Evolutionary conservation across 1,140 invertebrate species (phyloP).

Genomic region (Macrostomum lignano): DNA sequence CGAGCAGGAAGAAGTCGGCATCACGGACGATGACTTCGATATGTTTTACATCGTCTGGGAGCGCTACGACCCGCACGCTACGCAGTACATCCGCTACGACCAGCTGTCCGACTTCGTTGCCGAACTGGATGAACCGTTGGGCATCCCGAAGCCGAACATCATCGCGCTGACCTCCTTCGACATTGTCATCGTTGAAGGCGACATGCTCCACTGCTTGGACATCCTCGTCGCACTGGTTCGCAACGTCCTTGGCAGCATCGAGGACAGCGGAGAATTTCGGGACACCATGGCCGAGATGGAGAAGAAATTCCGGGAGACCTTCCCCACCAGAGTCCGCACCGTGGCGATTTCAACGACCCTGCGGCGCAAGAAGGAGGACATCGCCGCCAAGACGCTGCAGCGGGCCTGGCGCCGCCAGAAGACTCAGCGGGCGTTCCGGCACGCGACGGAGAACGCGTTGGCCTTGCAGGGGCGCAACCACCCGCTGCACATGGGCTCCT

Average conservation of each 20-base stretch:
- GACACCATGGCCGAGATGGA: too few species aligned
- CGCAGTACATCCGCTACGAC: slow-evolving; percentile 70
- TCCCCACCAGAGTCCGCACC: slow-evolving; percentile 65
- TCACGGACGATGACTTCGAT: slow-evolving; percentile 79
- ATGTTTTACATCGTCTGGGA: slow-evolving; percentile 92
- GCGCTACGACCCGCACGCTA: slow-evolving; percentile 75
- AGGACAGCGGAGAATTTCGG: slow-evolving; percentile 68
- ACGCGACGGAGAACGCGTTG: too few species aligned
- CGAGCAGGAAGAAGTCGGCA: slow-evolving; percentile 32
- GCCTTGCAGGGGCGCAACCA: too few species aligned
- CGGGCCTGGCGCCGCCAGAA: slow-evolving; percentile 32
- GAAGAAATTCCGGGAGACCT: slow-evolving; percentile 24
- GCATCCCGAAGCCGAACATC: slow-evolving; percentile 62
- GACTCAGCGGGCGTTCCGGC: slow-evolving; percentile 9
- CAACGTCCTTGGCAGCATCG: slow-evolving; percentile 65
- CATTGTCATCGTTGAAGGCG: slow-evolving; percentile 67
- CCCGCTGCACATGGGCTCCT: too few species aligned
- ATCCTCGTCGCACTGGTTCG: slow-evolving; percentile 69
- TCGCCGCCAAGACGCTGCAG: slow-evolving; percentile 60
- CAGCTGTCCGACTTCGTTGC: slow-evolving; percentile 76
- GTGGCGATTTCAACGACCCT: slow-evolving; percentile 72
- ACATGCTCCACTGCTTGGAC: slow-evolving; percentile 79
- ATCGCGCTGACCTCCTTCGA: slow-evolving; percentile 77
- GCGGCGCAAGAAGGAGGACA: slow-evolving; percentile 74
- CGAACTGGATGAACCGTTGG: slow-evolving; percentile 61